Conservation (phyloP, 2,888 invertebrate genomes). For the Lottia gigantea region DNA sequence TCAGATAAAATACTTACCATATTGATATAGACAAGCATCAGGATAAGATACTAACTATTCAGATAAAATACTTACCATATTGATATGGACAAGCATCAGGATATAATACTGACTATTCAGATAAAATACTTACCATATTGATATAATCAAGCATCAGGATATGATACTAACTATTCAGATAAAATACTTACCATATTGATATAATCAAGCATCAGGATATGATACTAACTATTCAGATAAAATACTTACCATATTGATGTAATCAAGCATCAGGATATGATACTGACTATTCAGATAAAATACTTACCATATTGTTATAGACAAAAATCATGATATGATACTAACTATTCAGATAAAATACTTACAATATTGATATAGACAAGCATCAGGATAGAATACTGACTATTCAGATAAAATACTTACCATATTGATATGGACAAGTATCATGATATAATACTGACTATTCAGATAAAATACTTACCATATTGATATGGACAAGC, state of each 20-base stretch:
- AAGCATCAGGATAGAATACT: neutral
- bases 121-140: conserved; percentile 53
- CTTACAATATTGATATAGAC: conserved; percentile 58
- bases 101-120: neutral
- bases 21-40: too few species aligned
- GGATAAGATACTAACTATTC: too few species aligned
- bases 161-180: neutral
- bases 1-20: too few species aligned
- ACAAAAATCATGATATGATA: conserved; percentile 43
- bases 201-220: conserved; percentile 51
- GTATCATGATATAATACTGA: conserved; percentile 34
- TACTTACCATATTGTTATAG: conserved; percentile 28
- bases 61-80: too few species aligned
- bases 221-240: neutral
- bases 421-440: conserved; percentile 41
- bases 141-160: conserved; percentile 30
- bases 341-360: conserved; percentile 5
- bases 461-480: conserved; percentile 27
- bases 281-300: neutral
- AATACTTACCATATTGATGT: conserved; percentile 58
- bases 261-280: neutral
- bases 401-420: neutral
- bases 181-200: neutral
- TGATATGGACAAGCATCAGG: too few species aligned
- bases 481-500: conserved; percentile 64